These are phyloP conservation scores for Carabus problematicus DNA, from an alignment of 2,888 invertebrate genomes.

Conservation along the genomic window DNA sequence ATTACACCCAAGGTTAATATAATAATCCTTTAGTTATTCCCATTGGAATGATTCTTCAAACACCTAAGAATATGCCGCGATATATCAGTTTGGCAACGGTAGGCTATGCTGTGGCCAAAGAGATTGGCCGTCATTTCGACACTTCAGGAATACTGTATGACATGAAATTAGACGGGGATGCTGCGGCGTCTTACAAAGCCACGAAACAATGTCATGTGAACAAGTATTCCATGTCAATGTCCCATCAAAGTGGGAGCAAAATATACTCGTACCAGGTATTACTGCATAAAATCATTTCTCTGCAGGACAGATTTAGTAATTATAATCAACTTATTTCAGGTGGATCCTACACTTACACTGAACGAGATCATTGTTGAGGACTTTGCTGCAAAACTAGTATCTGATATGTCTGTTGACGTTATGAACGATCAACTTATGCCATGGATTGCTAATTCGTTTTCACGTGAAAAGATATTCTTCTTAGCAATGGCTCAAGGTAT, in stretches of 20 bases:
- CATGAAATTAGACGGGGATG: constrained; percentile 40
- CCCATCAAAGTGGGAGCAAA: not conserved
- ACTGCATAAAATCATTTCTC: not conserved
- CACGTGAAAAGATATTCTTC: constrained; percentile 48
- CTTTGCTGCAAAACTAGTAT: constrained; percentile 48
- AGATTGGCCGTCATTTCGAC: constrained; percentile 51
- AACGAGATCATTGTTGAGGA: constrained; percentile 50
- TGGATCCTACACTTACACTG: constrained; percentile 43
- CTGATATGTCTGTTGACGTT: constrained; percentile 36
- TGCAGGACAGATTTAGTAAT: not conserved
- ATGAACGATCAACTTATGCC: constrained; percentile 44
- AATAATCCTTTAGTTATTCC: constrained; percentile 46
- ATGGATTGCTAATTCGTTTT: constrained; percentile 47
- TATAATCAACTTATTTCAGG: constrained; percentile 33
- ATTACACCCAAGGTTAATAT: no score
- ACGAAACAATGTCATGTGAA: constrained; percentile 38
- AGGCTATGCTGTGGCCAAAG: constrained; percentile 50
- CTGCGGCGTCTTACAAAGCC: constrained; percentile 43
- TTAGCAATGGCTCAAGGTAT: constrained; percentile 51
- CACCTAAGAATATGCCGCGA: constrained; percentile 46
- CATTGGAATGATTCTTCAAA: constrained; percentile 44
- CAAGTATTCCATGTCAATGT: constrained; percentile 7
- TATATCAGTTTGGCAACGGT: constrained; percentile 48
- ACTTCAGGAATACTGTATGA: constrained; percentile 47
- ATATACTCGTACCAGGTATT: not conserved